Conservation (phyloP, 2,113 vertebrate genomes). For the Paradoxurus hermaphroditus region DNA sequence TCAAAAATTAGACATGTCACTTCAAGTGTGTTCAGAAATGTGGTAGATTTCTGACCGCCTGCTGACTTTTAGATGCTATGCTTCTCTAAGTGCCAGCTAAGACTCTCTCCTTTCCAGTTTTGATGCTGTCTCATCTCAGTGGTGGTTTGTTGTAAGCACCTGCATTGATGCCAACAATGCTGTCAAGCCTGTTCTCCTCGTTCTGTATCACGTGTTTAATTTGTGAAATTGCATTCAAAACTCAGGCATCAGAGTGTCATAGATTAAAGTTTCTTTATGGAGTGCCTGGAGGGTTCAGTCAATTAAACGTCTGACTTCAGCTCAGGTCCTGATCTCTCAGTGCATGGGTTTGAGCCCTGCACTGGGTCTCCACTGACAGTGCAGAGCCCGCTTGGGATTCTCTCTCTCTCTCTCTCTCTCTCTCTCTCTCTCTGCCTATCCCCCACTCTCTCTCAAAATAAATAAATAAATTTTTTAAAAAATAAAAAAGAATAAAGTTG, state of each 20-base stretch:
- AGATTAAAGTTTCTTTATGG: background rate
- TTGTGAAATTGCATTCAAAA: background rate
- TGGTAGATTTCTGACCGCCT: background rate
- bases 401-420: too few relatives aligned
- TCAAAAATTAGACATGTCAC: background rate
- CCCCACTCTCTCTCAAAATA: too few relatives aligned
- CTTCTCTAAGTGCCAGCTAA: background rate
- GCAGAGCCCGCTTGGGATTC: too few relatives aligned
- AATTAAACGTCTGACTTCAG: too few relatives aligned
- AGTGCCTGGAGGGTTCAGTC: too few relatives aligned
- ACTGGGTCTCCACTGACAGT: too few relatives aligned
- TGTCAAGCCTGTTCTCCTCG: background rate
- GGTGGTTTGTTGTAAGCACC: rapidly evolving
- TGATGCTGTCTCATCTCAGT: background rate
- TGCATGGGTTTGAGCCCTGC: too few relatives aligned
- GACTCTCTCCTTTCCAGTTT: background rate
- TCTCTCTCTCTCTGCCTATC: too few relatives aligned
- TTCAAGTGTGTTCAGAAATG: background rate
- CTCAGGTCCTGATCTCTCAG: too few relatives aligned
- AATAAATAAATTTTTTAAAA: too few relatives aligned
- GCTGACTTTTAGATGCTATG: background rate
- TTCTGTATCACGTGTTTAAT: background rate
- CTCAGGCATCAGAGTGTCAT: background rate
- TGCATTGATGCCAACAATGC: too few relatives aligned
- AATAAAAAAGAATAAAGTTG: background rate